These are phyloP conservation scores for Amiota minor DNA, from an alignment of 2,888 invertebrate genomes.

Conservation along the genomic window DNA sequence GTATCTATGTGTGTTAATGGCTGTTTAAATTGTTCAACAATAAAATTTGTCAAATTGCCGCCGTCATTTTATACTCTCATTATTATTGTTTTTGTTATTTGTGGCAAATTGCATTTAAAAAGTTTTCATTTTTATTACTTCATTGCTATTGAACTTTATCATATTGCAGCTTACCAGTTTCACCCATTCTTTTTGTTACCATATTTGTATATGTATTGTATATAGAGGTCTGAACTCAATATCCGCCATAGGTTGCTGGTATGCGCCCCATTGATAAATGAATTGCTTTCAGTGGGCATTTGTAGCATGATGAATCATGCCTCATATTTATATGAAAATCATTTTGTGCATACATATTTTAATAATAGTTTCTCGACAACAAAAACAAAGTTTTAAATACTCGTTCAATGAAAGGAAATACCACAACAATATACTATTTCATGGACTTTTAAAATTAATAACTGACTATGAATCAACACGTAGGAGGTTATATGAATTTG, in stretches of 20 bases:
- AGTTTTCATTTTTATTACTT: slow-evolving; percentile 17
- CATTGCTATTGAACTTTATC: not conserved
- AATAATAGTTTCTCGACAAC: too few species aligned
- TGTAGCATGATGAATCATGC: not conserved
- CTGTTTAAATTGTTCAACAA: slow-evolving; percentile 52
- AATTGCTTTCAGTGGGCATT: not conserved
- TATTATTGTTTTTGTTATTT: not conserved
- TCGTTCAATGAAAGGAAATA: too few species aligned
- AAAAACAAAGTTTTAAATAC: too few species aligned
- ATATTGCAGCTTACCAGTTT: not conserved
- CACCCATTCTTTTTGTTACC: not conserved
- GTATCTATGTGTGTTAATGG: slow-evolving; percentile 13
- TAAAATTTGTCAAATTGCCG: slow-evolving; percentile 65
- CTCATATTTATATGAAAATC: not conserved
- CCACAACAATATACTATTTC: too few species aligned
- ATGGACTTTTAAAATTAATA: too few species aligned
- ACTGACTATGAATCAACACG: too few species aligned
- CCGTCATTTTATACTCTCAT: slow-evolving; percentile 49
- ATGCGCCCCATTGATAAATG: slow-evolving; percentile 13
- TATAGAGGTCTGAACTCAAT: not conserved
- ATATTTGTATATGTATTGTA: too few species aligned
- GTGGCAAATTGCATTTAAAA: slow-evolving; percentile 23
- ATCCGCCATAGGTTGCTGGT: not conserved
- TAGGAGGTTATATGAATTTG: too few species aligned
- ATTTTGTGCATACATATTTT: too few species aligned